phyloP scores from a whole-genome alignment of 2,113 vertebrate species.

The Mus musculus region DNA sequence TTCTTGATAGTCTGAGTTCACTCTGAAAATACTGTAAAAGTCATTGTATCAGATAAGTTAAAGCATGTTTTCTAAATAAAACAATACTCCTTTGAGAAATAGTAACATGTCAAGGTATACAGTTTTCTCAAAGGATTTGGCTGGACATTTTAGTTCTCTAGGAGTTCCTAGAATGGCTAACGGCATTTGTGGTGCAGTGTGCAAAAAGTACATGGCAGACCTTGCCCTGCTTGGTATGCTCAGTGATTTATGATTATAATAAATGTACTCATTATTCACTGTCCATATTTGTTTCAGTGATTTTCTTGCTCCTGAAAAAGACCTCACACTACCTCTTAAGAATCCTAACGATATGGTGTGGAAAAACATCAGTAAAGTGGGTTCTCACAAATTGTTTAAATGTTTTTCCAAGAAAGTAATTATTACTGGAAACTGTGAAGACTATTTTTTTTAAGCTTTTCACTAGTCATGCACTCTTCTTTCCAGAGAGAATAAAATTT shows the following conservation, averaged over 20 bases:
- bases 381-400: neutral
- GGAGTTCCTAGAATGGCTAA: neutral
- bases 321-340: neutral
- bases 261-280: neutral
- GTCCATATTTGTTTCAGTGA: neutral
- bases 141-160: neutral
- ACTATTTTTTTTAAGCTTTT: neutral
- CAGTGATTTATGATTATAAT: neutral
- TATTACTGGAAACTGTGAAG: neutral
- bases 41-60: neutral
- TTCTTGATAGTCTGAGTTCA: neutral
- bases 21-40: neutral
- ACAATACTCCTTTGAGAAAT: neutral
- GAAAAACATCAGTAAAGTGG: neutral
- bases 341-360: neutral
- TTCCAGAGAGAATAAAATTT: neutral
- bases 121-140: neutral
- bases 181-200: neutral
- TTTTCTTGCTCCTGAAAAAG: neutral
- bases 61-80: conserved; percentile 8
- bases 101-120: neutral
- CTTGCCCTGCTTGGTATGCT: neutral
- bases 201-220: neutral
- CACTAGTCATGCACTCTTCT: neutral
- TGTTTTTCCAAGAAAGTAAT: neutral